phyloP scores from a whole-genome alignment of 2,888 invertebrate species.

The Athalia circularis region DNA sequence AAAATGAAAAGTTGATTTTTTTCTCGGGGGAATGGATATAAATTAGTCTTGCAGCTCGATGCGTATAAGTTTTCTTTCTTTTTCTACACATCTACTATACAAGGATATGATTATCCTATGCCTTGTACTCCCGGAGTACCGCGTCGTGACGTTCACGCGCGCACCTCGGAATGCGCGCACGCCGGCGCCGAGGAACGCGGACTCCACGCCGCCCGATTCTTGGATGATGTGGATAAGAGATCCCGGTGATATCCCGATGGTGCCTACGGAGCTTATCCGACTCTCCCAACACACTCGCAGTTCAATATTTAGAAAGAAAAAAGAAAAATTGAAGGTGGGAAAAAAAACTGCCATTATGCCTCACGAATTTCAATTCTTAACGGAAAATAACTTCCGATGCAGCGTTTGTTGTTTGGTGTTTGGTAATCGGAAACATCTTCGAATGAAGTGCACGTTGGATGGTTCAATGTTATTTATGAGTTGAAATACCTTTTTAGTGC shows the following conservation, averaged over 20 bases:
- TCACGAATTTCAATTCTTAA: no score
- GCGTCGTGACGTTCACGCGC: slow-evolving; percentile 39
- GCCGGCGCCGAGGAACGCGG: slow-evolving; percentile 37
- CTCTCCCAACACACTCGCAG: not conserved
- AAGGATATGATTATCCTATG: no score
- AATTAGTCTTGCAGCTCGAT: slow-evolving; percentile 3
- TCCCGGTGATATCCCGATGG: slow-evolving; percentile 4
- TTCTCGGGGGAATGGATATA: not conserved
- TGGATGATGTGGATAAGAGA: slow-evolving; percentile 21
- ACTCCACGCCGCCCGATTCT: slow-evolving; percentile 19
- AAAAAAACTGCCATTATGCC: no score
- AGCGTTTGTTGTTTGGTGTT: no score
- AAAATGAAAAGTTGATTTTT: no score
- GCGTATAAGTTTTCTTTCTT: not conserved
- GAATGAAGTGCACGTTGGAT: no score
- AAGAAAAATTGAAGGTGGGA: no score
- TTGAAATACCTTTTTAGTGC: no score
- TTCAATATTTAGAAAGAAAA: not conserved
- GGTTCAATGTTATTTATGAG: no score
- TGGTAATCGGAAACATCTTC: no score
- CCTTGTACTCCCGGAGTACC: slow-evolving; percentile 25
- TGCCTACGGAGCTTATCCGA: not conserved
- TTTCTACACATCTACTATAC: not conserved
- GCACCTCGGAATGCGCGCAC: slow-evolving; percentile 30
- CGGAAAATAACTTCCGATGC: no score